Evolutionary conservation across 1,140 invertebrate genomes (phyloP).

Genomic region (Pentalonia nigronervosa): DNA sequence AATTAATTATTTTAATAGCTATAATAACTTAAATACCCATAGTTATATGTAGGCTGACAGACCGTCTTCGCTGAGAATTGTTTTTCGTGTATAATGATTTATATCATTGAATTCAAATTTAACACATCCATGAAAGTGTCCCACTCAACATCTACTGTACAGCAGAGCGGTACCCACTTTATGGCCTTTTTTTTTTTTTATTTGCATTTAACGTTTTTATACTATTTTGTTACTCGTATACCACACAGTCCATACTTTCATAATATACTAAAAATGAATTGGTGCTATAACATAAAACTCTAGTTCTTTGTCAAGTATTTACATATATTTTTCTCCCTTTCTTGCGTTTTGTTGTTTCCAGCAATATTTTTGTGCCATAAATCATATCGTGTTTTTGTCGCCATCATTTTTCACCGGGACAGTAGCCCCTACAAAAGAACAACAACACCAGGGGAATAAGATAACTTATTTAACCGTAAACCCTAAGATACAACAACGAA

Average conservation of each 20-base stretch:
- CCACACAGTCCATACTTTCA: background rate
- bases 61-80: too few relatives aligned
- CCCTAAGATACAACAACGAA: background rate
- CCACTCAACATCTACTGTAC: too few relatives aligned
- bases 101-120: too few relatives aligned
- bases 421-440: conserved; percentile 31
- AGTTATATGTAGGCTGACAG: too few relatives aligned
- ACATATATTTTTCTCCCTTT: background rate
- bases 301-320: background rate
- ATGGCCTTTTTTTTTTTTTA: too few relatives aligned
- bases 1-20: too few relatives aligned
- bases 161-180: too few relatives aligned
- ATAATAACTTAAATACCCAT: too few relatives aligned
- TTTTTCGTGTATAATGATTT: too few relatives aligned
- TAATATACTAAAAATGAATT: background rate
- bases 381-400: conserved; percentile 49
- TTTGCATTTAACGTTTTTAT: background rate
- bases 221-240: background rate
- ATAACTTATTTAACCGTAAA: conserved; percentile 45
- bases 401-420: conserved; percentile 42
- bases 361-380: conserved; percentile 6
- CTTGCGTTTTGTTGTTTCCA: background rate
- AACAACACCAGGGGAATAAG: background rate
- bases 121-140: too few relatives aligned
- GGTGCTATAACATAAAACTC: background rate